Percentiles rank a stretch among this genome's conserved stretches.
Conservation (phyloP, 2,797 vertebrate genomes). For the Denticeps clupeoides region DNA sequence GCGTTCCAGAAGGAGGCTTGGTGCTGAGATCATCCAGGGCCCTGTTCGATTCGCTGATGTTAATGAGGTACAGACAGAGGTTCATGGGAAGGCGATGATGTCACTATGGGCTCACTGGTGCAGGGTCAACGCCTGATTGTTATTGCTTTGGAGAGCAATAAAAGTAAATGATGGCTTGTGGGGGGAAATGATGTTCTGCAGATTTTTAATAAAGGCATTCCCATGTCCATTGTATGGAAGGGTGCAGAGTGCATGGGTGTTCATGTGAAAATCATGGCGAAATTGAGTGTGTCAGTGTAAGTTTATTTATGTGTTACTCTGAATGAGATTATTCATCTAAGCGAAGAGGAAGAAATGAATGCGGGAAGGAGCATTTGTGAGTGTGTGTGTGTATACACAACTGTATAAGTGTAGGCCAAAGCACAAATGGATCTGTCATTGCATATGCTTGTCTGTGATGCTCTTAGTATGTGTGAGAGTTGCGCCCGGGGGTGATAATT, state of each 20-base stretch:
- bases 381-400: neutral
- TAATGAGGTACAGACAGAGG: slow-evolving; percentile 14
- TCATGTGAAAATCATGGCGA: neutral
- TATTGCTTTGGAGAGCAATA: slow-evolving; percentile 12
- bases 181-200: neutral
- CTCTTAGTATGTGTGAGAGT: too few species aligned
- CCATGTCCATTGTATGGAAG: neutral
- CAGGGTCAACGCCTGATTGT: neutral
- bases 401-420: too few species aligned
- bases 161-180: slow-evolving; percentile 12
- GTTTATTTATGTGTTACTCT: too few species aligned
- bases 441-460: too few species aligned
- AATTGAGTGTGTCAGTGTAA: too few species aligned
- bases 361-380: too few species aligned
- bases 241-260: neutral
- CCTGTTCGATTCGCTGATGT: neutral
- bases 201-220: neutral
- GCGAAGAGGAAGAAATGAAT: too few species aligned
- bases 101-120: slow-evolving; percentile 10
- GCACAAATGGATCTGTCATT: too few species aligned
- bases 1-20: neutral
- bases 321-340: too few species aligned
- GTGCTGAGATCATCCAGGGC: slow-evolving; percentile 11
- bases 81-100: slow-evolving; percentile 5
- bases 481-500: slow-evolving; percentile 5